These are phyloP conservation scores for Drosophila nigromelanica DNA, from an alignment of 1,140 invertebrate species.

Conservation along the genomic window DNA sequence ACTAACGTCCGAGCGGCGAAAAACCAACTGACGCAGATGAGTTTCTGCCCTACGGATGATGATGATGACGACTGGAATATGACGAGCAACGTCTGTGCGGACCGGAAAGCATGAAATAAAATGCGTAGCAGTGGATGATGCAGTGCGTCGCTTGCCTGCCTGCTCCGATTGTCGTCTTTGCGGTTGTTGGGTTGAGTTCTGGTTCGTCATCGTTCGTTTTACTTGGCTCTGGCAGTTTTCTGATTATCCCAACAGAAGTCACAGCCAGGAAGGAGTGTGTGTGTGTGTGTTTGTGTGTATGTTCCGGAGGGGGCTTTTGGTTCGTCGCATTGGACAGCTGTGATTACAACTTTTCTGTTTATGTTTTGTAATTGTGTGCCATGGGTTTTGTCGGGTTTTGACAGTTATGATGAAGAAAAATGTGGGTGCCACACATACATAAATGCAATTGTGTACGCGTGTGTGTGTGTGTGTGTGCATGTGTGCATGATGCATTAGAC, in stretches of 20 bases:
- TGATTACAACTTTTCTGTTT: conserved; percentile 81
- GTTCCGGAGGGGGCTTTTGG: conserved; percentile 37
- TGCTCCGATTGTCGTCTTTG: conserved; percentile 25
- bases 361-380: conserved; percentile 71
- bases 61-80: conserved; percentile 9
- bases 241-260: conserved; percentile 53
- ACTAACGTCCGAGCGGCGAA: conserved; percentile 16
- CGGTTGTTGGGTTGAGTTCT: conserved; percentile 15
- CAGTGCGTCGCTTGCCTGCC: conserved; percentile 33
- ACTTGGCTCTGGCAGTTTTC: conserved; percentile 51
- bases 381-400: conserved; percentile 63
- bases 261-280: conserved; percentile 6
- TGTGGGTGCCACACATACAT: conserved; percentile 37
- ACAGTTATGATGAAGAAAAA: conserved; percentile 79
- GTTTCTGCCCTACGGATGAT: conserved; percentile 33
- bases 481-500: conserved; percentile 35
- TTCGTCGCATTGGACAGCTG: conserved; percentile 67
- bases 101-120: conserved; percentile 73
- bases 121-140: conserved; percentile 50
- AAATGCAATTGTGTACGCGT: not conserved
- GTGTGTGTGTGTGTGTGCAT: conserved; percentile 17
- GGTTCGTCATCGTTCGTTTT: conserved; percentile 45
- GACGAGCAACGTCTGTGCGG: conserved; percentile 56
- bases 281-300: not conserved
- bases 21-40: conserved; percentile 44